These are phyloP conservation scores for Hydrolagus affinis DNA, from an alignment of 2,113 vertebrate genomes.

Conservation along the genomic window DNA sequence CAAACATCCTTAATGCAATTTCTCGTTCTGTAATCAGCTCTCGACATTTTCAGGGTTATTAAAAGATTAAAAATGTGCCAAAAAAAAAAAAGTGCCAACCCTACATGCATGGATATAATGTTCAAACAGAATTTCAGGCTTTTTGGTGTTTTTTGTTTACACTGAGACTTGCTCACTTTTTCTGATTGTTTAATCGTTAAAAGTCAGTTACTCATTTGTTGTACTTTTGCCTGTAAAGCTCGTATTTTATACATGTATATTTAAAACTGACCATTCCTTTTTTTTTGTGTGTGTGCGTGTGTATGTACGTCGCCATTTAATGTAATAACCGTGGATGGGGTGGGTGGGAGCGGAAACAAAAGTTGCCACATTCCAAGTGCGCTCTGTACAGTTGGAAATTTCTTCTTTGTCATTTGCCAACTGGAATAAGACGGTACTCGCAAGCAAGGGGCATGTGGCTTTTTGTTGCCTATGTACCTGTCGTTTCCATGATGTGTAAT, in stretches of 20 bases:
- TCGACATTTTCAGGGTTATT: conserved; percentile 25
- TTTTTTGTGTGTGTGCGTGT: not conserved
- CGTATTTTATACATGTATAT: not conserved
- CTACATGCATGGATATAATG: conserved; percentile 19
- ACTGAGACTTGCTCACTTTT: conserved; percentile 17
- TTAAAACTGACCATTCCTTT: not conserved
- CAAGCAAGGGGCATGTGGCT: not conserved
- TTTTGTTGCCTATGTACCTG: not conserved
- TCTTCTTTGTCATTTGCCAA: not conserved
- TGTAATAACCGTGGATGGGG: not conserved
- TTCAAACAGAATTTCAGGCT: conserved; percentile 24
- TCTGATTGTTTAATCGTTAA: not conserved
- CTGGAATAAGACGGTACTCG: not conserved
- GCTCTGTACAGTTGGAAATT: not conserved
- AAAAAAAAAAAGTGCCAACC: conserved; percentile 26
- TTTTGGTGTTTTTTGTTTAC: conserved; percentile 26
- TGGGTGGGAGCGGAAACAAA: not conserved
- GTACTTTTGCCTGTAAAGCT: conserved; percentile 2
- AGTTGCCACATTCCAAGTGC: not conserved
- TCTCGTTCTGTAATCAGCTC: conserved; percentile 2
- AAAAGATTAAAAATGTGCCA: conserved; percentile 29
- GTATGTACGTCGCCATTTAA: not conserved
- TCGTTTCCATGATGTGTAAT: not conserved
- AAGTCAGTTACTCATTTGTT: conserved; percentile 13
- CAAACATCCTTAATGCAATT: conserved; percentile 16